Conservation (phyloP, 1,140 invertebrate species). For the Formica selysi region DNA sequence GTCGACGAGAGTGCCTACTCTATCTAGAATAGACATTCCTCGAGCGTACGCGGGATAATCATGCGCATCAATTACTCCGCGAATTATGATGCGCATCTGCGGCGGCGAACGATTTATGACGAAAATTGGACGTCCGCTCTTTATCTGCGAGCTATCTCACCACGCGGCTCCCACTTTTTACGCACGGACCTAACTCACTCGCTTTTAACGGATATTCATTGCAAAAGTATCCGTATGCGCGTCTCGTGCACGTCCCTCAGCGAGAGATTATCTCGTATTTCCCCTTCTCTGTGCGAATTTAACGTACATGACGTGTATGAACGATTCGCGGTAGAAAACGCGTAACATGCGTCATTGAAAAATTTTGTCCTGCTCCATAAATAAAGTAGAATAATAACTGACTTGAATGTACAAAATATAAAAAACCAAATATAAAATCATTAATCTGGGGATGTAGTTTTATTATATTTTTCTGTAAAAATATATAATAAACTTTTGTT, state of each 20-base stretch:
- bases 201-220: conserved; percentile 46
- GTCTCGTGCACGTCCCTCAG: background rate
- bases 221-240: conserved; percentile 32
- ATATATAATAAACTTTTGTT: too few species aligned
- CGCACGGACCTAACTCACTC: conserved; percentile 37
- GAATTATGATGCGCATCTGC: conserved; percentile 61
- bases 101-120: conserved; percentile 60
- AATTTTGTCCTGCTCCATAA: background rate
- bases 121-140: conserved; percentile 58
- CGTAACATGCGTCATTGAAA: background rate
- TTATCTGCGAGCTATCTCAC: conserved; percentile 44
- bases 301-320: background rate
- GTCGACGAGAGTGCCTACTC: background rate
- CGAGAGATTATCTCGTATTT: conserved; percentile 33
- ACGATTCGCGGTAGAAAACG: background rate
- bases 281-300: background rate
- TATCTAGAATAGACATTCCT: conserved; percentile 66
- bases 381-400: background rate
- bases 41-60: conserved; percentile 51
- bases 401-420: background rate
- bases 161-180: conserved; percentile 36
- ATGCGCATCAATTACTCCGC: conserved; percentile 70
- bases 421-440: too few species aligned
- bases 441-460: too few species aligned
- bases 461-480: too few species aligned